Evolutionary conservation across 2,113 vertebrate species (phyloP).

Genomic region (Sciurus niger): DNA sequence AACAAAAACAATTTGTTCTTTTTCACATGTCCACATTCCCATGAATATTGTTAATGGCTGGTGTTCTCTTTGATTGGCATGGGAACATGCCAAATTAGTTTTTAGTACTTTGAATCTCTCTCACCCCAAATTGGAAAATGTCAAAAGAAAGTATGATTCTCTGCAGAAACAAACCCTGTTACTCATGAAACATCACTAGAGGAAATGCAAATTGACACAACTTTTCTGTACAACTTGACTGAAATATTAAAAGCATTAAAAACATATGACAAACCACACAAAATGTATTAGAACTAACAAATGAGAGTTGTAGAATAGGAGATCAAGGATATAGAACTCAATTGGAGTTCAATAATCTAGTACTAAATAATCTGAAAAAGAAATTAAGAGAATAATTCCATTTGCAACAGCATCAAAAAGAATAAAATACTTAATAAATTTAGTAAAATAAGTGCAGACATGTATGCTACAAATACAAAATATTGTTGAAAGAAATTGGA

Average conservation of each 20-base stretch:
- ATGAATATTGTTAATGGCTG: background rate
- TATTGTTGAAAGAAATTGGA: too few relatives aligned
- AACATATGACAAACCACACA: background rate
- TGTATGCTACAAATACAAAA: too few relatives aligned
- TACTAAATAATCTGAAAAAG: too few relatives aligned
- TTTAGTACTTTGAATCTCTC: background rate
- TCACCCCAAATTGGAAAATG: background rate
- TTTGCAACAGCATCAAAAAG: too few relatives aligned
- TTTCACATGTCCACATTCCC: background rate
- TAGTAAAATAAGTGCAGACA: too few relatives aligned
- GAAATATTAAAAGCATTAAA: conserved; percentile 17
- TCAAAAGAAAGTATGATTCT: background rate
- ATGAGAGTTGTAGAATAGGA: too few relatives aligned
- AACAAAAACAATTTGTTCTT: background rate
- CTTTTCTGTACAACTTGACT: conserved; percentile 15
- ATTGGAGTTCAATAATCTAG: too few relatives aligned
- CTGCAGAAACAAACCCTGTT: background rate
- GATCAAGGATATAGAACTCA: too few relatives aligned
- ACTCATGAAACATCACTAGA: background rate
- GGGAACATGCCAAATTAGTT: background rate
- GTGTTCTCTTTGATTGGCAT: background rate
- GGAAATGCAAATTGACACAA: background rate
- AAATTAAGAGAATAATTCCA: too few relatives aligned
- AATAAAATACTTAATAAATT: too few relatives aligned
- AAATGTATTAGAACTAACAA: too few relatives aligned